Base-by-base conservation (phyloP, 2,113 vertebrate genomes). In the Limnothrissa miodon region DNA sequence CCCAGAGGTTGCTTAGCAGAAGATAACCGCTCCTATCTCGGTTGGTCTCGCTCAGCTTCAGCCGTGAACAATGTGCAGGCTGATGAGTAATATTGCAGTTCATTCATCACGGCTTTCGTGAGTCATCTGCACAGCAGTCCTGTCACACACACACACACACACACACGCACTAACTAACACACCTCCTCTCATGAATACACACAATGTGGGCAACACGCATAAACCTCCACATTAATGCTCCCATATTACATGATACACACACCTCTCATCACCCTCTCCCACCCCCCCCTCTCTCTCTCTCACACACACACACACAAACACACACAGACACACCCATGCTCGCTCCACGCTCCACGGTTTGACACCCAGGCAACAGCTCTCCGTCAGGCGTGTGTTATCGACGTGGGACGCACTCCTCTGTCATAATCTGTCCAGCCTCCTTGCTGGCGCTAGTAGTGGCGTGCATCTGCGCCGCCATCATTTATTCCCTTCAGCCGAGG, bases 401-500 rank as follows among this genome's bases (percentile, higher is more conserved):
- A 45, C 23, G 45, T 59, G 17, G 23, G 51, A 6, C 5, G n/a
- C 10, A 19, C 78, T 62, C 81, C 79, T 45, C 33, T 36, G 80
- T 78, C 59, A 62, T 62, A 62, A 80, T 83, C 51, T 56, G 5
- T 5, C 51, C 19, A 6, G 51, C 51, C 51, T 23, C 21, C 51
- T 56, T 21, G 19, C 51, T 23, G 1, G 51, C 19, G 4, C 4
- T 19, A 23, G 46, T 15, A 17, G 46, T 15, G 11, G 46, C 46
- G 11, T 15, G 46, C 10, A 15, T 48, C 46, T 48, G 46, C 46
- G 45, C 39, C 42, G 36, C n/a, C 36, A 13, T 81, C 83, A 80
- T 84, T 81, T 84, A 81, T 85, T 78, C 78, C 70, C 70, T 44
- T 78, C 39, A 45, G 83, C 51, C 44, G 81, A 78, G 62, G 80